Conservation (phyloP, 1,140 invertebrate species). For the Patella vulgata region DNA sequence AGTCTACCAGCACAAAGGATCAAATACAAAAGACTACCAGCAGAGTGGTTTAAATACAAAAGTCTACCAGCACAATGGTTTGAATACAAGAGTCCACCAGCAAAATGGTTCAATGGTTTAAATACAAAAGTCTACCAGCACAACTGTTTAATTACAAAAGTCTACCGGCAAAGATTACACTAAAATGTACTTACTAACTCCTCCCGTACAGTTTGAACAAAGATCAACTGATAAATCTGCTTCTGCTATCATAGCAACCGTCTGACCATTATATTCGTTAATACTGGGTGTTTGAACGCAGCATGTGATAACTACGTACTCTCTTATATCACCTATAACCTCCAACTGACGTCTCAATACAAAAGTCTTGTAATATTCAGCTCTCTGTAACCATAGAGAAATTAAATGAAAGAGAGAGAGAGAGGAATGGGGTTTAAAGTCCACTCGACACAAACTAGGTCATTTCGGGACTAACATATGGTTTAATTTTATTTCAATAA, state of each 20-base stretch:
- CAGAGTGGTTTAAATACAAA: too few species aligned
- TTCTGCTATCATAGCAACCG: slow-evolving; percentile 22
- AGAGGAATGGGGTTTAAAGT: too few species aligned
- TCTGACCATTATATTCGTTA: slow-evolving; percentile 3
- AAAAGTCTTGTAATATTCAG: slow-evolving; percentile 9
- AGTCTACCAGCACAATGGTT: background rate
- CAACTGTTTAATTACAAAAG: too few species aligned
- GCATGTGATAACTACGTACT: slow-evolving; percentile 45
- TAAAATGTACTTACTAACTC: slow-evolving; percentile 20
- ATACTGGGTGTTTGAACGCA: slow-evolving; percentile 17
- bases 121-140: too few species aligned
- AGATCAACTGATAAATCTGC: slow-evolving; percentile 27
- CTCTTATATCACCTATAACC: slow-evolving; percentile 17
- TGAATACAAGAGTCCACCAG: background rate
- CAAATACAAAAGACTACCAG: too few species aligned
- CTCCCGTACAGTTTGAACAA: slow-evolving; percentile 17
- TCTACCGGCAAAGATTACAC: too few species aligned
- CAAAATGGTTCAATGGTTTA: too few species aligned
- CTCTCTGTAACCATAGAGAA: slow-evolving; percentile 5
- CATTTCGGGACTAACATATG: too few species aligned
- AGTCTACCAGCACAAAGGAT: too few species aligned
- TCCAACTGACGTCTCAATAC: slow-evolving; percentile 15
- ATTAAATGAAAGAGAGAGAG: too few species aligned
- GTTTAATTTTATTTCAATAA: too few species aligned
- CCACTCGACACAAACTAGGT: too few species aligned